A percentile compares a stretch with the other conserved stretches of the same genome.
phyloP scores from a whole-genome alignment of 1,140 invertebrate genomes.

The Brachionus sp. region DNA sequence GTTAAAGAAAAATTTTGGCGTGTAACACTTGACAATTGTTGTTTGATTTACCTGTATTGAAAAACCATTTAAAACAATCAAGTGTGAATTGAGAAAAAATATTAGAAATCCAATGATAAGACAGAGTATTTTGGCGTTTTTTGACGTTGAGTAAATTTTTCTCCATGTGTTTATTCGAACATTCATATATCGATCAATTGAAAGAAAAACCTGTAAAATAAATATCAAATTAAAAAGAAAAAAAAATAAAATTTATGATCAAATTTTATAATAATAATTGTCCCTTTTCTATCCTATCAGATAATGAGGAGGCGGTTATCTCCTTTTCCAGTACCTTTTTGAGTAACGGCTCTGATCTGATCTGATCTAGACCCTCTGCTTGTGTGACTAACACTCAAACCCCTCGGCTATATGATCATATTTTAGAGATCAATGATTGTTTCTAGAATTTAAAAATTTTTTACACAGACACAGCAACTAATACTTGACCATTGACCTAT shows the following conservation, averaged over 20 bases:
- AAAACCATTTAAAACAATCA: conserved; percentile 17
- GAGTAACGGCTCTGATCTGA: too few species aligned
- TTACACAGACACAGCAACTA: too few species aligned
- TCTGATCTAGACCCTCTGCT: too few species aligned
- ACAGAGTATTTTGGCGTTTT: background rate
- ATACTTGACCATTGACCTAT: too few species aligned
- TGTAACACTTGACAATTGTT: background rate
- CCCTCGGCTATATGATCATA: too few species aligned
- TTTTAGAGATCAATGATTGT: background rate
- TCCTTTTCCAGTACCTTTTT: too few species aligned
- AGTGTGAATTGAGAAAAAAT: background rate
- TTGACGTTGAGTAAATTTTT: background rate
- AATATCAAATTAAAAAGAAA: background rate
- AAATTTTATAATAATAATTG: too few species aligned
- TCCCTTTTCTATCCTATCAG: too few species aligned
- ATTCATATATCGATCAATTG: background rate
- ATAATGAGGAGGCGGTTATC: too few species aligned
- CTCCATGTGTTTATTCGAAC: background rate
- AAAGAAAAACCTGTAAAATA: background rate
- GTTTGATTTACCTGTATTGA: background rate
- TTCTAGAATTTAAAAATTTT: background rate
- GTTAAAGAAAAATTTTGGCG: background rate
- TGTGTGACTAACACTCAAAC: too few species aligned
- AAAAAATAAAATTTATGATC: background rate
- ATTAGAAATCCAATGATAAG: background rate